Base-by-base conservation (phyloP, 2,797 vertebrate species). In the Acrossocheilus wenchowensis region DNA sequence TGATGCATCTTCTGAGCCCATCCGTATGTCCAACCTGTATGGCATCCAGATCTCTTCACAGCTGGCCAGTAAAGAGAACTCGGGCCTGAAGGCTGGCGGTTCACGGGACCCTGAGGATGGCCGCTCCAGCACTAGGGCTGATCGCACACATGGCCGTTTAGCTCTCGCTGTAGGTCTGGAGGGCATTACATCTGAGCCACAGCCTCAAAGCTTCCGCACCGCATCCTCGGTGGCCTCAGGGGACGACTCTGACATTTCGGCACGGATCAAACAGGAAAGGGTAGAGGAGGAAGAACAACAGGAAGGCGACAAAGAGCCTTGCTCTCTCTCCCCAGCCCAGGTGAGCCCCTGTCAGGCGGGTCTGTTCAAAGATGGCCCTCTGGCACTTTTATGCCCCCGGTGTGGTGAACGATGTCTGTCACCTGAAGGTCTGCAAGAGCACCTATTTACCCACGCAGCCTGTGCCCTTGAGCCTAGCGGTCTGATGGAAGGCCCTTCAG, bases 41-140 rank as follows among this genome's bases (percentile, higher is more conserved):
- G 98, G 98, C 68, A 99, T 99, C 89, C 98, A 99, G 95, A 99
- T 99, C 92, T 99, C 98, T 0, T 94, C 98, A 0, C 98, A 98
- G 90, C 96, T 97, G 87, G 89, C 96, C 21, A 91, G 86, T 2
- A 98, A 97, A 90, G 96, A 97, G 8, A 92, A 91, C 0, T 89
- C 95, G 0, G 95, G 94, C 87, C 60, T 87, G 0, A 96, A 96
- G 90, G 95, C 96, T 52, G 87, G 89, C 1, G 88, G 92, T 77
- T 91, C 93, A n/a, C 93, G 57, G 39, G 91, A 68, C 0, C 72
- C 87, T 0, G 93, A 89, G 80, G 94, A 95, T 0, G 82, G 92
- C 36, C 92, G 94, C 73, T 82, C 95, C 0, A 84, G 91, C 0
- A 85, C 91, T 3, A 94, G 94, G 39, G 93, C 92, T 0, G 95